Conservation (phyloP, 2,113 vertebrate species). For the Amazona vittata region DNA sequence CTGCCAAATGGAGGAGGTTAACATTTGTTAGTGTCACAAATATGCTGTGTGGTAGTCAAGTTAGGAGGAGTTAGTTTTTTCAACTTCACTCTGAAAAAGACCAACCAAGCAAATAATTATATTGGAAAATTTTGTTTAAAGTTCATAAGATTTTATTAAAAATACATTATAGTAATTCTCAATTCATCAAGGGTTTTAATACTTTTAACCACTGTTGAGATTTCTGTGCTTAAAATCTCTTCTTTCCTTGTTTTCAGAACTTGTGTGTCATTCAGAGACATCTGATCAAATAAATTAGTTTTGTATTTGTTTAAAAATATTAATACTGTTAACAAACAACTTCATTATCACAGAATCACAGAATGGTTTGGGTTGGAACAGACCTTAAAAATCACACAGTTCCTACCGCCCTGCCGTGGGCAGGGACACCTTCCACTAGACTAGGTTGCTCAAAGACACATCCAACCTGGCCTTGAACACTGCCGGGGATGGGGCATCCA, state of each 20-base stretch:
- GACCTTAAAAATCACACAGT: not conserved
- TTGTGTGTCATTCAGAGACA: not conserved
- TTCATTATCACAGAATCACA: not conserved
- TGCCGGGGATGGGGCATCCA: not conserved
- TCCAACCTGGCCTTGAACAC: not conserved
- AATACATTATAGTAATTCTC: not conserved
- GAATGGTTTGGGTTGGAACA: not conserved
- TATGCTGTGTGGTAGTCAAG: not conserved
- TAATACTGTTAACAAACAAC: not conserved
- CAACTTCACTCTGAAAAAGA: not conserved
- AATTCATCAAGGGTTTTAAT: not conserved
- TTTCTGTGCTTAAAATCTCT: not conserved
- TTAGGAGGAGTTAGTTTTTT: not conserved
- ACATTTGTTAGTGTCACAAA: not conserved
- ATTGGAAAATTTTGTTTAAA: not conserved
- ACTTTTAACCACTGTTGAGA: not conserved
- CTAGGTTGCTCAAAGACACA: not conserved
- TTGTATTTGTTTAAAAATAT: conserved; percentile 3
- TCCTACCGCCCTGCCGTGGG: not conserved
- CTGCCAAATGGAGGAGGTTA: not conserved
- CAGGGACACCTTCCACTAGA: not conserved
- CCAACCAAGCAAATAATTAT: not conserved
- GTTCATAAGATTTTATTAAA: not conserved
- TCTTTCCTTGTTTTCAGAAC: not conserved
- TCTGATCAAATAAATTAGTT: not conserved